Base-by-base conservation (phyloP, 2,888 invertebrate genomes). In the Drosophila ustulata region DNA sequence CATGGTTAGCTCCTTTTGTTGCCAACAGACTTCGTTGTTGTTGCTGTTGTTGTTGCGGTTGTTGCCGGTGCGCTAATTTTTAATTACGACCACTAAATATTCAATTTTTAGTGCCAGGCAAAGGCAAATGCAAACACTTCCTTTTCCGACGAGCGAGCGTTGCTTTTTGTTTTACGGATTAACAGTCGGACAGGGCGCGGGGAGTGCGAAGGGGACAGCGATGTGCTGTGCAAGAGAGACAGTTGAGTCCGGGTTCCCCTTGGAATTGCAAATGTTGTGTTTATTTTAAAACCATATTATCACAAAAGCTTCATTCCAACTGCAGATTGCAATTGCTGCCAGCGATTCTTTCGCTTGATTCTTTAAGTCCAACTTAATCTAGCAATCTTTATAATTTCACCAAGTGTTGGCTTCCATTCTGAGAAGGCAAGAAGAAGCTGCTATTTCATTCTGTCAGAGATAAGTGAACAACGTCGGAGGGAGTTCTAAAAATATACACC, bases 31-130 rank as follows among this genome's bases (percentile, higher is more conserved):
- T 62, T 56, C 57, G 50, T 39, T 65, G 30, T 55, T 25, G 58
- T 58, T 43, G 50, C 30, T 65, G 30, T 55, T 25, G 58, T 58
- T 43, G 49, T 46, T 32, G 28, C 18, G 26, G 53, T 50, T 73
- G 63, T 49, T 65, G 67, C 70, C 66, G 78, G 74, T 70, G 82
- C 80, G 84, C 84, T 85, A 85, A 85, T 85, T 85, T 85, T 86
- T 85, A 85, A 86, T 85, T 85, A 85, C 84, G 73, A 75, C 81
- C 82, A 86, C 84, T 86, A 85, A 85, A 85, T 85, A 85, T 86
- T 85, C 84, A 86, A 82, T 86, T 86, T 86, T 85, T 86, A 85
- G 84, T 80, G 79, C 72, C 71, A 55, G 70, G 67, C 80, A 80
- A 67, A 82, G 61, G 69, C 75, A 72, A 75, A 64, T 66, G 78